Percentiles rank a stretch among this genome's conserved stretches.
Evolutionary conservation across 2,888 invertebrate species (phyloP).

Genomic region (Acrobasis suavella): DNA sequence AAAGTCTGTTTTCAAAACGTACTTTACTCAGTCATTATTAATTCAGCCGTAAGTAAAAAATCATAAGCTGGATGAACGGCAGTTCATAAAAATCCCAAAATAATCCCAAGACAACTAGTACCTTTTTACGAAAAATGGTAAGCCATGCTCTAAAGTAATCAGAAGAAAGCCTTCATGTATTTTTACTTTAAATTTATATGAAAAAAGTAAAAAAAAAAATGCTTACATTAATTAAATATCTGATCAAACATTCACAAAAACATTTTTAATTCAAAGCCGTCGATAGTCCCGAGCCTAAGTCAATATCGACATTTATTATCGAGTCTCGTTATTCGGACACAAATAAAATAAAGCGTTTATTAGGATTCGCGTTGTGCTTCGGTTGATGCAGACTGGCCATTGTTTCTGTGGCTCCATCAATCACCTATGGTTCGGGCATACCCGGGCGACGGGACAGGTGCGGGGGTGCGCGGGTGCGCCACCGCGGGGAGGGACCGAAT

Average conservation of each 20-base stretch:
- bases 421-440: conserved; percentile 65
- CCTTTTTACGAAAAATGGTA: too few relatives aligned
- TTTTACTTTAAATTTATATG: too few relatives aligned
- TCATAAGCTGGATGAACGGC: too few relatives aligned
- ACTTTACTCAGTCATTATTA: too few relatives aligned
- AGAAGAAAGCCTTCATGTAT: too few relatives aligned
- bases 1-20: too few relatives aligned
- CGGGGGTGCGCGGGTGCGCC: conserved; percentile 39
- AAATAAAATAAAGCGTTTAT: conserved; percentile 82
- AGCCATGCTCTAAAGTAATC: too few relatives aligned
- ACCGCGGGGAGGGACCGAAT: conserved; percentile 50
- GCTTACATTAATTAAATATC: conserved; percentile 17
- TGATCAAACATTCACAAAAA: conserved; percentile 35
- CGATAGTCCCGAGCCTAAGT: conserved; percentile 69
- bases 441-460: conserved; percentile 44
- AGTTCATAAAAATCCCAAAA: too few relatives aligned
- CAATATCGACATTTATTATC: conserved; percentile 74
- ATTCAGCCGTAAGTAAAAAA: too few relatives aligned
- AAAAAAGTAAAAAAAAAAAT: background rate
- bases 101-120: too few relatives aligned
- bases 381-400: conserved; percentile 68
- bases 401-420: conserved; percentile 79
- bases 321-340: conserved; percentile 69
- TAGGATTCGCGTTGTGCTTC: conserved; percentile 76
- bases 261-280: conserved; percentile 59